Evolutionary conservation across 2,797 vertebrate species (phyloP).

Genomic region (Cottoperca gobio): DNA sequence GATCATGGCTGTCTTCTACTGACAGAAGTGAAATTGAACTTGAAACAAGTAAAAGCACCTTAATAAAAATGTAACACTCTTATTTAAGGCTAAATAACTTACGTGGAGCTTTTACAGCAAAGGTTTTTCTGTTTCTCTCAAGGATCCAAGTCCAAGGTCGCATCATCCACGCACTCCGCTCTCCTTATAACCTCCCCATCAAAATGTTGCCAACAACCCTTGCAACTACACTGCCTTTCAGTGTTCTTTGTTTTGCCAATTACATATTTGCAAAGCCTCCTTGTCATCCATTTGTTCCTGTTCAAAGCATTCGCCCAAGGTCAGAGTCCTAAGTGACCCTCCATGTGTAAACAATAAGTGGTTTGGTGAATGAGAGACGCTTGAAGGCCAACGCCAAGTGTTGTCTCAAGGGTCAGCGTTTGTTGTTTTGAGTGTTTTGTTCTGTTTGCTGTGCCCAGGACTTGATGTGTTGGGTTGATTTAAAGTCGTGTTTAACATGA

Average conservation of each 20-base stretch:
- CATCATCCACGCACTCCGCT: constrained; percentile 1
- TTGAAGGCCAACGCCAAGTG: constrained; percentile 38
- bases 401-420: constrained; percentile 33
- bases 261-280: constrained; percentile 31
- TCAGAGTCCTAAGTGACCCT: constrained; percentile 53
- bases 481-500: constrained; percentile 3
- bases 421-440: constrained; percentile 41
- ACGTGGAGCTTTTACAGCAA: not conserved
- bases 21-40: not conserved
- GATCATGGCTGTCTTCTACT: not conserved
- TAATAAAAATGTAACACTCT: not conserved
- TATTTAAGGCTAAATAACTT: not conserved
- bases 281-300: constrained; percentile 37
- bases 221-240: not conserved
- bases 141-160: constrained; percentile 21
- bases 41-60: not conserved
- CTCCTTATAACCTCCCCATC: not conserved
- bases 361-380: constrained; percentile 30
- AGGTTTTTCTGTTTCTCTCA: not conserved
- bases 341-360: constrained; percentile 36
- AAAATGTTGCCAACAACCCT: no score
- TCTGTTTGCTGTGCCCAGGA: constrained; percentile 18
- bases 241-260: constrained; percentile 12
- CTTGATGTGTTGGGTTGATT: constrained; percentile 25
- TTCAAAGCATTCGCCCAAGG: constrained; percentile 40